Evolutionary conservation across 2,888 invertebrate species (phyloP).

Genomic region (Nomada ruficornis): DNA sequence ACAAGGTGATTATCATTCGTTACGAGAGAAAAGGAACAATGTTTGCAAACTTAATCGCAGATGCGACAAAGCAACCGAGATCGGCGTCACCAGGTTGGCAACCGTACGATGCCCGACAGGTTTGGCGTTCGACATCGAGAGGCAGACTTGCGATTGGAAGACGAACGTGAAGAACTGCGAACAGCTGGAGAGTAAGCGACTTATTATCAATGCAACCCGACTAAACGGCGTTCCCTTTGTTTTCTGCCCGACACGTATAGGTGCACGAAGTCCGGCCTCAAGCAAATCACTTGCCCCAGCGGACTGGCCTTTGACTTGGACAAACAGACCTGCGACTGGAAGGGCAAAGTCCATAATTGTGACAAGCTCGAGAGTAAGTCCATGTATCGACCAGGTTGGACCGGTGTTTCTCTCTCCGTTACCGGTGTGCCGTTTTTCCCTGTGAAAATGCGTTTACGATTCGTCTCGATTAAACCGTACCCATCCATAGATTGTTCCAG

Average conservation of each 20-base stretch:
- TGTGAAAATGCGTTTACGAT: neutral
- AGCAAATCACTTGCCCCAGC: slow-evolving; percentile 98
- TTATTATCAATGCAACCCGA: slow-evolving; percentile 70
- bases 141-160: slow-evolving; percentile 98
- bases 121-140: slow-evolving; percentile 96
- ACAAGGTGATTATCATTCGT: too few relatives aligned
- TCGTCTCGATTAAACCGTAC: neutral
- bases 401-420: slow-evolving; percentile 40
- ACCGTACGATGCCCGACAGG: slow-evolving; percentile 95
- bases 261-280: slow-evolving; percentile 98
- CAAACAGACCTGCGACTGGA: slow-evolving; percentile 99
- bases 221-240: slow-evolving; percentile 84
- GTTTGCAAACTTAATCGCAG: slow-evolving; percentile 83
- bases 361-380: slow-evolving; percentile 98
- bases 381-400: slow-evolving; percentile 81
- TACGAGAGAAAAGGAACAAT: neutral
- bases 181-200: slow-evolving; percentile 94
- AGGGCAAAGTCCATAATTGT: slow-evolving; percentile 98
- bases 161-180: slow-evolving; percentile 98
- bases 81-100: slow-evolving; percentile 94
- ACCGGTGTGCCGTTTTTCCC: neutral
- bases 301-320: slow-evolving; percentile 98
- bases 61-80: slow-evolving; percentile 96
- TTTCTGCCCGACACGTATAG: slow-evolving; percentile 86
- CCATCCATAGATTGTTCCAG: too few relatives aligned